A percentile compares a stretch with the other conserved stretches of the same genome.
Conservation (phyloP, 2,113 vertebrate species). For the Hoplias malabaricus region DNA sequence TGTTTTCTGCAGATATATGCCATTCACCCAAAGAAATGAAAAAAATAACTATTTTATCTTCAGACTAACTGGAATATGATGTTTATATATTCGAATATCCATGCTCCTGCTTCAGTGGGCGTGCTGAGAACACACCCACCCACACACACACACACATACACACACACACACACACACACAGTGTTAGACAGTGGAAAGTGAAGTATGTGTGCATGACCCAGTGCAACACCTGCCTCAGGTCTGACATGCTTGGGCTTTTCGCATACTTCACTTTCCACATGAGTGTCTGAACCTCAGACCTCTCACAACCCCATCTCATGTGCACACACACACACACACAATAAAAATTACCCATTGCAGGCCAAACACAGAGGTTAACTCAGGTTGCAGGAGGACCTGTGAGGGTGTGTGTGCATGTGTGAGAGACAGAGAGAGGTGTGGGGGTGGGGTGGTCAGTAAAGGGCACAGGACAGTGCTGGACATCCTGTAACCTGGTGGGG, state of each 20-base stretch:
- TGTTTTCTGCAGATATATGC: no score
- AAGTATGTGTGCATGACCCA: neutral
- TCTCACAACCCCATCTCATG: neutral
- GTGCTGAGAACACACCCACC: neutral
- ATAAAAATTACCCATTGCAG: neutral
- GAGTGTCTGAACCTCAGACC: neutral
- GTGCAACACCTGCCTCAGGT: conserved; percentile 28
- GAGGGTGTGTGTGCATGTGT: conserved; percentile 11
- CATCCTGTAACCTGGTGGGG: conserved; percentile 7
- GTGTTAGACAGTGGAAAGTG: neutral
- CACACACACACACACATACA: neutral
- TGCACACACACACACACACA: neutral
- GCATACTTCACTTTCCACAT: conserved; percentile 1
- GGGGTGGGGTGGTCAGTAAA: no score
- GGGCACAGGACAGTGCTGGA: neutral
- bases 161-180: neutral
- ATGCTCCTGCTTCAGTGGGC: no score
- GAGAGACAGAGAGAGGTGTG: no score
- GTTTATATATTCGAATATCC: no score
- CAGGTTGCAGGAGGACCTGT: neutral
- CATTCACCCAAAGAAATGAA: no score
- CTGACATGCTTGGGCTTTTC: conserved; percentile 12
- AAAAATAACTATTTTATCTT: no score
- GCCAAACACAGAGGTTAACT: neutral
- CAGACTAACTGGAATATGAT: no score